phyloP scores from a whole-genome alignment of 2,113 vertebrate genomes.

The Oenanthe oenanthe region DNA sequence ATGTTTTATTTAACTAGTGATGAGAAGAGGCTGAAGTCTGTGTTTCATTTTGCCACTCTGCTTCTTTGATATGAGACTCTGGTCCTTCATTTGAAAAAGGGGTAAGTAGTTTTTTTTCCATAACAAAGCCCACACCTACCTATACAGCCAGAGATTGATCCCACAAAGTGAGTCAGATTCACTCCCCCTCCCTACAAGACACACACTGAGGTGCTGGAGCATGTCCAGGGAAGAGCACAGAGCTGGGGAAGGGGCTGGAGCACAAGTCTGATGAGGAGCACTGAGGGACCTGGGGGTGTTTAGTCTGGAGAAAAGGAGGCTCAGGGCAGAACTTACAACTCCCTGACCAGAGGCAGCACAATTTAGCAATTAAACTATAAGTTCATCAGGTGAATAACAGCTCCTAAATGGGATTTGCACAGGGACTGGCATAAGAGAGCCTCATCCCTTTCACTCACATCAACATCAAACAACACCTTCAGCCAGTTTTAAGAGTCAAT shows the following conservation, averaged over 20 bases:
- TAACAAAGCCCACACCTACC: neutral
- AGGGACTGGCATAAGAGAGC: neutral
- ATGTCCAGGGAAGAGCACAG: rapidly evolving
- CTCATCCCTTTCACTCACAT: neutral
- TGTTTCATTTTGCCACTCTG: neutral
- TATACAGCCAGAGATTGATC: neutral
- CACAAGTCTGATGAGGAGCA: neutral
- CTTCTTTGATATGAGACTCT: rapidly evolving
- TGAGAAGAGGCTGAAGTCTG: neutral
- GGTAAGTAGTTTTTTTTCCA: neutral
- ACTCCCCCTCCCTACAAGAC: neutral
- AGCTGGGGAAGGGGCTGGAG: neutral
- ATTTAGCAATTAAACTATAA: neutral
- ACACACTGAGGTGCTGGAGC: neutral
- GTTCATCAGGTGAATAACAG: neutral
- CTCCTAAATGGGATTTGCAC: neutral
- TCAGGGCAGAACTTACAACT: neutral
- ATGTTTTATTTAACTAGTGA: neutral
- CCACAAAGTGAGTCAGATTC: neutral
- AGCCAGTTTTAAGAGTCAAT: neutral
- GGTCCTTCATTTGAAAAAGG: neutral
- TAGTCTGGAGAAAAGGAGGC: neutral
- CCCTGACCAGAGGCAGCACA: neutral
- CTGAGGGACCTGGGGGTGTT: neutral
- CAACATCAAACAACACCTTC: neutral